These are phyloP conservation scores for Lytechinus variegatus DNA, from an alignment of 35 echinoderm and acorn worm species.

Conservation along the genomic window DNA sequence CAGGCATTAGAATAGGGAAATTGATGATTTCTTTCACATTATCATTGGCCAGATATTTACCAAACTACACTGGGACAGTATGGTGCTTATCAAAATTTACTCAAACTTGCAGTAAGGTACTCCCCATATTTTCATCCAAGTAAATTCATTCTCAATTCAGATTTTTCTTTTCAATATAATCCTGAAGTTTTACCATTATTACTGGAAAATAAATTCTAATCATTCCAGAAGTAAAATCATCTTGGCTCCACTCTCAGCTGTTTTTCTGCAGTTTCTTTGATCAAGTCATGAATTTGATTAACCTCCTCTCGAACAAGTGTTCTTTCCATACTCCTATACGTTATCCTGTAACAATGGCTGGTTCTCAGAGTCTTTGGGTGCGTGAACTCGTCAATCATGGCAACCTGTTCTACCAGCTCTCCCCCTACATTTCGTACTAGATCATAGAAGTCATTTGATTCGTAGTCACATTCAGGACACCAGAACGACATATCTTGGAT, in stretches of 20 bases:
- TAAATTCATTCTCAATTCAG: too few species aligned
- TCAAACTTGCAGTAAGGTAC: too few species aligned
- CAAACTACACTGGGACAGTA: too few species aligned
- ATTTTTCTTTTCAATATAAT: too few species aligned
- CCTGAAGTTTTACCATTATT: too few species aligned
- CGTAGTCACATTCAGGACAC: conserved; percentile 73
- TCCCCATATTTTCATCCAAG: too few species aligned
- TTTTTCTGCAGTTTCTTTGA: conserved; percentile 57
- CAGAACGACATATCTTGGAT: conserved; percentile 90
- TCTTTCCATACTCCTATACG: conserved; percentile 95
- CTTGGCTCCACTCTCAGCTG: conserved; percentile 66
- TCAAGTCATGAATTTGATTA: conserved; percentile 61
- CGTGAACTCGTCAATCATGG: conserved; percentile 84
- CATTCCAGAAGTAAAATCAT: background rate
- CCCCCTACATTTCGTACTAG: conserved; percentile 79
- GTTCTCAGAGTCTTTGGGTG: conserved; percentile 82
- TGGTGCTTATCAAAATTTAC: too few species aligned
- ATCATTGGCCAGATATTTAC: too few species aligned
- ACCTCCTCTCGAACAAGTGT: conserved; percentile 86
- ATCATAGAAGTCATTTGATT: conserved; percentile 94
- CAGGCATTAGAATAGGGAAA: too few species aligned
- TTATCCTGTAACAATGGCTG: conserved; percentile 89
- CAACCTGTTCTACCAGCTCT: conserved; percentile 83
- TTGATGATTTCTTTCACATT: too few species aligned
- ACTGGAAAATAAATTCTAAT: background rate